Evolutionary conservation across 2,113 vertebrate genomes (phyloP).

Genomic region (Protobothrops mucrosquamatus): DNA sequence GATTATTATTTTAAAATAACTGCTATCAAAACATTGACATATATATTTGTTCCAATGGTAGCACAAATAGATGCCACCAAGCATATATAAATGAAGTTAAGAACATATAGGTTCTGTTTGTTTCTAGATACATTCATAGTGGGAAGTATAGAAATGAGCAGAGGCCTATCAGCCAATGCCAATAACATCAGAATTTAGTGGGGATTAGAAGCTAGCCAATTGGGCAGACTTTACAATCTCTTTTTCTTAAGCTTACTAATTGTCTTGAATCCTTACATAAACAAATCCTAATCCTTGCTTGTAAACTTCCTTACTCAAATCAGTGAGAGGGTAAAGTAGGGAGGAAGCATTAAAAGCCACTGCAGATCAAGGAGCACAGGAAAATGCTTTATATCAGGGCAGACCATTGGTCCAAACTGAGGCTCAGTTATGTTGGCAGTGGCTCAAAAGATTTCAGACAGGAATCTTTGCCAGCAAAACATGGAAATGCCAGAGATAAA

Average conservation of each 20-base stretch:
- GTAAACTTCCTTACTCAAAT: conserved; percentile 33
- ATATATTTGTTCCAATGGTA: background rate
- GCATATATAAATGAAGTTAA: background rate
- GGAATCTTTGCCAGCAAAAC: background rate
- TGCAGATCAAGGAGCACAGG: conserved; percentile 24
- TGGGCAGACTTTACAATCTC: conserved; percentile 35
- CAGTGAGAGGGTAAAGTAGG: background rate
- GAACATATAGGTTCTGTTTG: background rate
- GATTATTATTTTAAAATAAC: background rate
- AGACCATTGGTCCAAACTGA: background rate
- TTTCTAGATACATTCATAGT: background rate
- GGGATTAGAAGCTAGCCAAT: conserved; percentile 11
- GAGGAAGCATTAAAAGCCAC: conserved; percentile 37
- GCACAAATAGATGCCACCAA: background rate
- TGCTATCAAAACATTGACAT: background rate
- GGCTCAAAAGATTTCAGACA: background rate
- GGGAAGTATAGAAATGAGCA: background rate
- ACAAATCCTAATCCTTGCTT: conserved; percentile 58
- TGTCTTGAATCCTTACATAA: conserved; percentile 48
- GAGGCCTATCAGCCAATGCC: background rate
- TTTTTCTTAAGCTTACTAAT: conserved; percentile 57
- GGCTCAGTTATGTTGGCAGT: background rate
- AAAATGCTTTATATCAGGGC: background rate
- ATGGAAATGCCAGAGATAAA: background rate
- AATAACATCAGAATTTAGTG: background rate